A percentile compares a stretch with the other conserved stretches of the same genome.
Conservation (phyloP, 2,888 invertebrate species). For the Acheta domesticus region DNA sequence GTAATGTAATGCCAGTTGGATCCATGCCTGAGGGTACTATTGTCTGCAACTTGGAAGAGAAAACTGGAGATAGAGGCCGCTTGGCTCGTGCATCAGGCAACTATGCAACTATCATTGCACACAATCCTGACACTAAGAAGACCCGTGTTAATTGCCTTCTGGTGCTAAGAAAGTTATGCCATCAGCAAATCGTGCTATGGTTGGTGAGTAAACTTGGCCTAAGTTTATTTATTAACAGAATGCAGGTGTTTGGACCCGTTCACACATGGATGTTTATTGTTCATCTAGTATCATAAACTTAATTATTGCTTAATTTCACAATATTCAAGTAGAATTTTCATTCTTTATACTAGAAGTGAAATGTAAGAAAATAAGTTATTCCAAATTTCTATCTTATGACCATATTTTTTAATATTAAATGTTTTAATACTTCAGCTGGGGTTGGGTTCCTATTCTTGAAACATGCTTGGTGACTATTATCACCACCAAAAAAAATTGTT, state of each 20-base stretch:
- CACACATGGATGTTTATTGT: background rate
- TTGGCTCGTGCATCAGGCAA: slow-evolving; percentile 97
- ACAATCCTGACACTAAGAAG: slow-evolving; percentile 96
- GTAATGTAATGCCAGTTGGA: slow-evolving; percentile 98
- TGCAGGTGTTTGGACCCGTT: too few species aligned
- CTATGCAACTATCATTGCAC: slow-evolving; percentile 98
- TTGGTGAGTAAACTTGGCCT: slow-evolving; percentile 65
- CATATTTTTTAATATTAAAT: too few species aligned
- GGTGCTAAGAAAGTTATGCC: slow-evolving; percentile 98
- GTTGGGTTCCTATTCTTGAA: too few species aligned
- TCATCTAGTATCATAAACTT: background rate
- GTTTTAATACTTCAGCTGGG: too few species aligned
- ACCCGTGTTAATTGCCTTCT: slow-evolving; percentile 95
- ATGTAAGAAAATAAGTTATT: too few species aligned
- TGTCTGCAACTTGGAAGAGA: slow-evolving; percentile 98
- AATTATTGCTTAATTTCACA: background rate
- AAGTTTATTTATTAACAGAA: too few species aligned
- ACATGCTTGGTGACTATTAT: too few species aligned
- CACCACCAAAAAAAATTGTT: too few species aligned
- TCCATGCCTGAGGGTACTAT: slow-evolving; percentile 99
- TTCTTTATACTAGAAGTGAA: too few species aligned
- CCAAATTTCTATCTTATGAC: too few species aligned
- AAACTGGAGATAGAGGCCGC: slow-evolving; percentile 97
- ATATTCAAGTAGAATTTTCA: background rate
- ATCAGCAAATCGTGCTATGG: slow-evolving; percentile 99